Evolutionary conservation across 2,113 vertebrate genomes (phyloP), one percentile per base, ranked within the genome.

Genomic region (Nerophis ophidion): DNA sequence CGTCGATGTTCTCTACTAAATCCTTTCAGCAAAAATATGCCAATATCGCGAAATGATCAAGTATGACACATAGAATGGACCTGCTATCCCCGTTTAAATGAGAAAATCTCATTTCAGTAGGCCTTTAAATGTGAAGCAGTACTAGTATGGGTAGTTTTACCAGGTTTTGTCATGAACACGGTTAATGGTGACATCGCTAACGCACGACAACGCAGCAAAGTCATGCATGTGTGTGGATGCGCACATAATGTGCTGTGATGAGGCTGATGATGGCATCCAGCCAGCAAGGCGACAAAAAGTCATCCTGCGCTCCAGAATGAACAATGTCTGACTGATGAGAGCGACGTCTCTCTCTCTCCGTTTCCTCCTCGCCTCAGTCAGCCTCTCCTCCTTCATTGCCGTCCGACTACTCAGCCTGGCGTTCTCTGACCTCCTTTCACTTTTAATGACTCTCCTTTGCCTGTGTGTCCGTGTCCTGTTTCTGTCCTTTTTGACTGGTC

Each of bases 301-400:
- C 76, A 58, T 72, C 80, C 68, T 79, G 76, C 67, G 78, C 84
- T 65, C 69, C 76, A 61, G 76, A 79, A 87, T 81, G 83, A 86
- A 75, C 87, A 84, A 75, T 71, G 61, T 75, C 71, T 84, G 82
- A 88, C 75, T 79, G 87, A 90, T 86, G 87, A 84, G 84, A 75
- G 80, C 63, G 63, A 84, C 80, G 76, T 72, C 75, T 71, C 75
- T 60, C 57, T 50, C 56, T 60, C 60, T 75, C 61, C 72, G 76
- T 74, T 75, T 76, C 76, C 71, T 81, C 63, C 64, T 38, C 40
- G 38, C 61, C 71, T 80, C 60, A 55, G 78, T 70, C 74, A 56
- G 63, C 72, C 68, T 55, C 54, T 77, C 51, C 33, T 15, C 50
- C 9, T 35, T 40, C n/a, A 42, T 40, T 42, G 15, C 36, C 45